phyloP scores from a whole-genome alignment of 1,140 invertebrate genomes.

The Oncopodura yosiiana region DNA sequence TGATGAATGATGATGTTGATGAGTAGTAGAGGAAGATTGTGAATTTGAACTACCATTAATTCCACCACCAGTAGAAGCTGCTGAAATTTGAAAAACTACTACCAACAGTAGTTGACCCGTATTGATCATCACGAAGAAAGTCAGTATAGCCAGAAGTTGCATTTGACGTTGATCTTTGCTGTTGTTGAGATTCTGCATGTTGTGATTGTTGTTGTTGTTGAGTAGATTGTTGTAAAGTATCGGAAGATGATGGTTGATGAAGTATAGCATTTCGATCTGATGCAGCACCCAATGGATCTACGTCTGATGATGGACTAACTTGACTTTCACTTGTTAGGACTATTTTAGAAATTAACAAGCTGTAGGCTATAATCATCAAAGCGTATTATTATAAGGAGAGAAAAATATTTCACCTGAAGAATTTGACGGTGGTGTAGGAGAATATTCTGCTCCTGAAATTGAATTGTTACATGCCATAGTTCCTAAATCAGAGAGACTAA shows the following conservation, averaged over 20 bases:
- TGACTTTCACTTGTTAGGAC: constrained; percentile 33
- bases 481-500: constrained; percentile 26
- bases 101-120: no score
- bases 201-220: background rate
- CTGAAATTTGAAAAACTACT: no score
- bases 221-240: background rate
- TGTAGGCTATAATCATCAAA: no score
- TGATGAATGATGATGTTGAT: constrained; percentile 1
- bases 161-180: no score
- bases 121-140: no score
- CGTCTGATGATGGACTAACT: constrained; percentile 29
- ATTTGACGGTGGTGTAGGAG: constrained; percentile 32
- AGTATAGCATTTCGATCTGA: background rate
- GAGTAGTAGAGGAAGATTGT: no score
- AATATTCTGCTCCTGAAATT: constrained; percentile 25
- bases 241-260: constrained; percentile 1
- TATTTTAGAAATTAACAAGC: background rate
- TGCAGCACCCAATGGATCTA: constrained; percentile 31
- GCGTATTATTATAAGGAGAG: background rate
- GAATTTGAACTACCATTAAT: no score
- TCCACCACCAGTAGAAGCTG: no score
- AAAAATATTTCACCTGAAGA: constrained; percentile 25
- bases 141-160: no score
- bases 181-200: background rate
- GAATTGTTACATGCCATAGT: constrained; percentile 29